Conservation (phyloP, 2,113 vertebrate species). For the Xerus inauris region DNA sequence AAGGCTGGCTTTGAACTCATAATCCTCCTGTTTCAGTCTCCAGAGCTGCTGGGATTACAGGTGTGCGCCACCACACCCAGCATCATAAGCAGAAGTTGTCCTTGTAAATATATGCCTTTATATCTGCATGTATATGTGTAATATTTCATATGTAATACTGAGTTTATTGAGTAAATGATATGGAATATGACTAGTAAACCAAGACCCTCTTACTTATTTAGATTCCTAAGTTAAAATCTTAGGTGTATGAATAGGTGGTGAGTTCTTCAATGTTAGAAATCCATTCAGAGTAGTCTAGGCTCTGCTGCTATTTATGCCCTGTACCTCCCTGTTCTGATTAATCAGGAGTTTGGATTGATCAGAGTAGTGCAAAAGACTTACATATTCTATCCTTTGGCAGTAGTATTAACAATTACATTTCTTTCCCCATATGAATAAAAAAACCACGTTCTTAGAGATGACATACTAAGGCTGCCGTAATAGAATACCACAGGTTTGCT, state of each 20-base stretch:
- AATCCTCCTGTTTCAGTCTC: too few species aligned
- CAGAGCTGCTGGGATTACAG: too few species aligned
- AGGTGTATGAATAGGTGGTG: background rate
- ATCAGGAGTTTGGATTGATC: background rate
- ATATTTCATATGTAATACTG: background rate
- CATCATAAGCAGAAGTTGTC: background rate
- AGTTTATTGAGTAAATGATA: conserved; percentile 28
- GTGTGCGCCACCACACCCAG: too few species aligned
- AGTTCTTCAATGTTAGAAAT: background rate
- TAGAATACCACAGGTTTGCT: background rate
- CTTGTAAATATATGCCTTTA: background rate
- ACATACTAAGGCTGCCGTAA: background rate
- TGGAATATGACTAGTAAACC: background rate
- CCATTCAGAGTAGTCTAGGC: background rate
- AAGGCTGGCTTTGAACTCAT: too few species aligned
- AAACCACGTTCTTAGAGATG: background rate
- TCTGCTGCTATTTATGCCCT: background rate
- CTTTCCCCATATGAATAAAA: background rate
- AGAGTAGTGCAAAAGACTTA: background rate
- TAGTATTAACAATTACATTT: background rate
- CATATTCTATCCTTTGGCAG: background rate
- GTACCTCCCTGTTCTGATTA: background rate
- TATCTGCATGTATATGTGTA: background rate
- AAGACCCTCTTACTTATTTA: conserved; percentile 18
- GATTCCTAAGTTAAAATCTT: conserved; percentile 8